phyloP scores from a whole-genome alignment of 2,113 vertebrate species.

The Amia ocellicauda region DNA sequence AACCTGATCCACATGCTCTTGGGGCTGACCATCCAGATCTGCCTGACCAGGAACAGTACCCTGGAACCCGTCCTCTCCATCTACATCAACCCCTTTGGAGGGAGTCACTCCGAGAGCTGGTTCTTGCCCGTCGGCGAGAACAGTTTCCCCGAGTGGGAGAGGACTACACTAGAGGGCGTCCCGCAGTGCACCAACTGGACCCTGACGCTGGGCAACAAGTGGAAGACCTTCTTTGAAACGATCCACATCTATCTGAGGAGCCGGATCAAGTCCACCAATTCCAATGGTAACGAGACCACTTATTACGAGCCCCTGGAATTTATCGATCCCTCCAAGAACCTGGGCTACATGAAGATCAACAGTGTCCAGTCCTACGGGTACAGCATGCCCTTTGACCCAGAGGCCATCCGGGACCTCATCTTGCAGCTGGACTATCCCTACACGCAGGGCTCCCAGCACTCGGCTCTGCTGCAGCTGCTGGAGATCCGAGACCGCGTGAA shows the following conservation, averaged over 20 bases:
- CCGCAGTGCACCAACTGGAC: conserved; percentile 97
- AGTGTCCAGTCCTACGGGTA: conserved; percentile 94
- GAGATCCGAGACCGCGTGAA: conserved; percentile 94
- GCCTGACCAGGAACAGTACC: conserved; percentile 92
- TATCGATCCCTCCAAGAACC: conserved; percentile 75
- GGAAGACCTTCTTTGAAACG: conserved; percentile 98
- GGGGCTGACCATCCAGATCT: conserved; percentile 87
- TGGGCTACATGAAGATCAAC: conserved; percentile 95
- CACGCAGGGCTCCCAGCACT: conserved; percentile 93
- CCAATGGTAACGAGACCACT: conserved; percentile 70
- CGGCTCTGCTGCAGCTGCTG: conserved; percentile 88
- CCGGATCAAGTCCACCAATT: conserved; percentile 74
- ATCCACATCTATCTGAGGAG: conserved; percentile 95
- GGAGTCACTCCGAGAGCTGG: conserved; percentile 98
- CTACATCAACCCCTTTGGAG: conserved; percentile 95
- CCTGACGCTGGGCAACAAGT: conserved; percentile 87
- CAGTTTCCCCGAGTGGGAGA: conserved; percentile 91
- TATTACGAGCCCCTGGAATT: conserved; percentile 79
- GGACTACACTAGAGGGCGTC: conserved; percentile 81
- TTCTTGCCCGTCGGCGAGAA: conserved; percentile 88
- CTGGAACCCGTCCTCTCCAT: conserved; percentile 88
- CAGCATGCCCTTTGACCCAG: conserved; percentile 92
- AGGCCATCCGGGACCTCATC: conserved; percentile 94
- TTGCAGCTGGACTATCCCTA: conserved; percentile 96
- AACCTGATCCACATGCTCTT: conserved; percentile 88